Evolutionary conservation across 2,797 vertebrate species (phyloP), one percentile per base, ranked within the genome.

Genomic region (Crenuchus spilurus): DNA sequence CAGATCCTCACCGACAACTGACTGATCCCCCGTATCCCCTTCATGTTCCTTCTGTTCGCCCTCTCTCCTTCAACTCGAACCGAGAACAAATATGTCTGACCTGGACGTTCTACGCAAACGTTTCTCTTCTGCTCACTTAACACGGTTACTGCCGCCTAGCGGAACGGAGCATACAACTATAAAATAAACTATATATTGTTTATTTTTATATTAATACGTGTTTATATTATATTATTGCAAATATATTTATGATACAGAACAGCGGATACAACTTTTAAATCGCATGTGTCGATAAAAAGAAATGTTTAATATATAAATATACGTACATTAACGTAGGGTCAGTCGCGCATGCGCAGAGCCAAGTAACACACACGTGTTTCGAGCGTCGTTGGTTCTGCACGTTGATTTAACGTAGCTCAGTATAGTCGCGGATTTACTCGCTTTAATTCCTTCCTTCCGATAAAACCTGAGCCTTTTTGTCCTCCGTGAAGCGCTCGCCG

Each of bases 401-500:
- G 10, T 37, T 37, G 35, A 37, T 10, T 37, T 4, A 4, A 37
- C 35, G 4, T 4, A 37, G 16, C 4, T 35, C 3, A 2, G 0
- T 1, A 18, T 2, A 1, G 3, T 42, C 8, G 14, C 30, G 0
- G 6, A 2, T 1, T 0, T 14, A 0, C 1, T 3, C 8, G 68
- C 26, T 26, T 42, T 6, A 3, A 16, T 46, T 16, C 3, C 39
- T 1, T 0, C 0, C 1, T 63, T 49, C 31, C 14, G 11, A 14
- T 48, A 10, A 60, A 7, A 0, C 9, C 39, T 26, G 33, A 48
- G 26, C 5, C 6, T 57, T 72, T 57, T 73, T 84, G 28, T 92
- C 93, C 92, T 93, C 92, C 85, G 92, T 94, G 92, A 94, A 93
- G 92, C 93, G 83, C 85, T 90, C 89, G 92, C 93, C 90, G 92